A percentile compares a stretch with the other conserved stretches of the same genome.
phyloP scores from a whole-genome alignment of 2,113 vertebrate genomes.

The Tragelaphus strepsiceros region DNA sequence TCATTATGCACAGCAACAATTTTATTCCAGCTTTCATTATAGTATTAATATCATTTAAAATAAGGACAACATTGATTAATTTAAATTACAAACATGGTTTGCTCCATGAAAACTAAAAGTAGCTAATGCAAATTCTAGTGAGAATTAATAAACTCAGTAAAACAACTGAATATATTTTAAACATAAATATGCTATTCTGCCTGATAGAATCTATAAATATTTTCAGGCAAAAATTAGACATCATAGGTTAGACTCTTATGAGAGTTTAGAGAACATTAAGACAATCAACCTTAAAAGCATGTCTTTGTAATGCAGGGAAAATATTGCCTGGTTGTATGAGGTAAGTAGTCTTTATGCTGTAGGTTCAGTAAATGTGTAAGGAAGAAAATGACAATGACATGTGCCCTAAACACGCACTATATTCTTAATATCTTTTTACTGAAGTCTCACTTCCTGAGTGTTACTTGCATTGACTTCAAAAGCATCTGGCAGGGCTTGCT shows the following conservation, averaged over 20 bases:
- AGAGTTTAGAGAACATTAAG: background rate
- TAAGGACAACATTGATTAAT: background rate
- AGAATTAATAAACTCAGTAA: conserved; percentile 44
- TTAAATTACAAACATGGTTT: background rate
- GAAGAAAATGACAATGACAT: conserved; percentile 8
- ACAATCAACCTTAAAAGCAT: background rate
- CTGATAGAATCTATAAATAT: background rate
- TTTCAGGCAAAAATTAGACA: conserved; percentile 17
- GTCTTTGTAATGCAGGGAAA: conserved; percentile 26
- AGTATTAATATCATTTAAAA: background rate
- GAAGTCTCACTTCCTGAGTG: conserved; percentile 55
- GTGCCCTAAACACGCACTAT: background rate
- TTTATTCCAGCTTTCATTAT: background rate
- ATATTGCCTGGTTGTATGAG: background rate
- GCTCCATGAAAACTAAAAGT: background rate
- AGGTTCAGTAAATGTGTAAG: conserved; percentile 14
- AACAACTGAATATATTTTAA: background rate
- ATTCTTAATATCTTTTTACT: conserved; percentile 35
- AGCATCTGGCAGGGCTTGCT: conserved; percentile 54
- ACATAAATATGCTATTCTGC: background rate
- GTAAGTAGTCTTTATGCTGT: background rate
- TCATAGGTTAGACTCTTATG: background rate
- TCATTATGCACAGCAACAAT: background rate
- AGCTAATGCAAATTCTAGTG: background rate
- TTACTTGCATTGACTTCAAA: conserved; percentile 64